Percentiles rank a stretch among this genome's conserved stretches.
Conservation (phyloP, 2,888 invertebrate species). For the Gnatocerus cornutus region DNA sequence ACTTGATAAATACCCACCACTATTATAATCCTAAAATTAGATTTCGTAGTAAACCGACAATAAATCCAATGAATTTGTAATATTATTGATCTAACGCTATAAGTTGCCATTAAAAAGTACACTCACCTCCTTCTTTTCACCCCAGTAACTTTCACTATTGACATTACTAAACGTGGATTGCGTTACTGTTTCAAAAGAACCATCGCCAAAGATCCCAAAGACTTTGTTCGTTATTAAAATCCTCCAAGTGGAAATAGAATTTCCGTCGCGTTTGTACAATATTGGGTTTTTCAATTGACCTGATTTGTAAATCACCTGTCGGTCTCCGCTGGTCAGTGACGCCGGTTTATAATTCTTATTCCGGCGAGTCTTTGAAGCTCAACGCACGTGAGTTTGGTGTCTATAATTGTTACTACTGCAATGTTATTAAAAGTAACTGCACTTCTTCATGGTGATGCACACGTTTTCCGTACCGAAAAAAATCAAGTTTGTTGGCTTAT, state of each 20-base stretch:
- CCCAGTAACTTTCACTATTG: conserved; percentile 35
- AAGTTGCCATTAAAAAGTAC: conserved; percentile 3
- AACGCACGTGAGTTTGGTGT: conserved; percentile 37
- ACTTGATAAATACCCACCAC: too few relatives aligned
- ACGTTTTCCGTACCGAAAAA: conserved; percentile 7
- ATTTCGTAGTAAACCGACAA: conserved; percentile 2
- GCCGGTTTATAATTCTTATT: conserved; percentile 36
- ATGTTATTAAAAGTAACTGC: conserved; percentile 34
- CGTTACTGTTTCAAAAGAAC: not conserved
- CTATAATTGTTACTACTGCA: conserved; percentile 30
- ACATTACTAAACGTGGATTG: conserved; percentile 19
- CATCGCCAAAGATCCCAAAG: too few relatives aligned
- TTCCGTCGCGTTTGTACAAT: not conserved
- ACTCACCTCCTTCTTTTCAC: conserved; percentile 28
- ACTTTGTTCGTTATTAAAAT: too few relatives aligned
- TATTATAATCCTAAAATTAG: conserved; percentile 13
- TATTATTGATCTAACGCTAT: conserved; percentile 19
- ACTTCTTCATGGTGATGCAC: conserved; percentile 31
- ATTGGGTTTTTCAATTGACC: conserved; percentile 36
- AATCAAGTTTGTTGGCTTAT: too few relatives aligned
- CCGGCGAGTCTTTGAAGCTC: conserved; percentile 8
- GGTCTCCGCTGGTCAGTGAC: conserved; percentile 40
- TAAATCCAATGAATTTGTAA: conserved; percentile 22
- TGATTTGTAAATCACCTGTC: conserved; percentile 36
- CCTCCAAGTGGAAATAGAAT: too few relatives aligned